Evolutionary conservation across 1,140 invertebrate genomes (phyloP).

Genomic region (Chrysopa pallens): DNA sequence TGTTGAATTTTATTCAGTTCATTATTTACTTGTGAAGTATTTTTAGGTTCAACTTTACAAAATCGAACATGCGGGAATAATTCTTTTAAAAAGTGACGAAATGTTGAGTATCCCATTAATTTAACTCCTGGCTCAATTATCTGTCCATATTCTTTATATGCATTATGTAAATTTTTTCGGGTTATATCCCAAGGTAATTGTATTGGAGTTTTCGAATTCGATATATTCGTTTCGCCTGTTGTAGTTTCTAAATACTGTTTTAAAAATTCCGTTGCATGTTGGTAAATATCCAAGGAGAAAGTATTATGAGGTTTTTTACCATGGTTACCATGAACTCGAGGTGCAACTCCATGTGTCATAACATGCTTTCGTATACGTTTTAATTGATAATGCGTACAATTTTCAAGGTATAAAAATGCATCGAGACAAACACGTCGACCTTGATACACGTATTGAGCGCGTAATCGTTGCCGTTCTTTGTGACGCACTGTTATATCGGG

Average conservation of each 20-base stretch:
- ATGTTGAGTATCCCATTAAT: slow-evolving; percentile 62
- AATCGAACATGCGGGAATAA: slow-evolving; percentile 63
- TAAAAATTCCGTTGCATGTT: slow-evolving; percentile 54
- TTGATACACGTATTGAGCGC: slow-evolving; percentile 57
- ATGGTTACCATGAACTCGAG: slow-evolving; percentile 57
- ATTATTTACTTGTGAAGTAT: slow-evolving; percentile 27
- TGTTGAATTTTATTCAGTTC: slow-evolving; percentile 20
- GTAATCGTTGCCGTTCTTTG: slow-evolving; percentile 47
- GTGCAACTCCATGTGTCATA: slow-evolving; percentile 57
- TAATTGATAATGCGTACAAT: slow-evolving; percentile 62
- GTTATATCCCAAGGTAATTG: slow-evolving; percentile 49
- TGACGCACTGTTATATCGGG: slow-evolving; percentile 51
- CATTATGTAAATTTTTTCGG: slow-evolving; percentile 50
- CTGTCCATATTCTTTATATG: slow-evolving; percentile 52
- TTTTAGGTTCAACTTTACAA: slow-evolving; percentile 40
- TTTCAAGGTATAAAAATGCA: slow-evolving; percentile 61
- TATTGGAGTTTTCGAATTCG: slow-evolving; percentile 31
- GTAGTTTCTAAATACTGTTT: slow-evolving; percentile 49
- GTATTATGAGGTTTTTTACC: slow-evolving; percentile 68
- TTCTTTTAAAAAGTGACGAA: slow-evolving; percentile 61
- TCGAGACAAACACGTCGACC: slow-evolving; percentile 57
- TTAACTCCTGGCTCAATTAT: slow-evolving; percentile 43
- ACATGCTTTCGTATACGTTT: slow-evolving; percentile 61
- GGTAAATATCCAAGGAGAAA: slow-evolving; percentile 57
- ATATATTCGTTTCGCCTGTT: slow-evolving; percentile 24